These are phyloP conservation scores for Diplolepis rosae DNA, from an alignment of 2,888 invertebrate genomes.

Conservation along the genomic window DNA sequence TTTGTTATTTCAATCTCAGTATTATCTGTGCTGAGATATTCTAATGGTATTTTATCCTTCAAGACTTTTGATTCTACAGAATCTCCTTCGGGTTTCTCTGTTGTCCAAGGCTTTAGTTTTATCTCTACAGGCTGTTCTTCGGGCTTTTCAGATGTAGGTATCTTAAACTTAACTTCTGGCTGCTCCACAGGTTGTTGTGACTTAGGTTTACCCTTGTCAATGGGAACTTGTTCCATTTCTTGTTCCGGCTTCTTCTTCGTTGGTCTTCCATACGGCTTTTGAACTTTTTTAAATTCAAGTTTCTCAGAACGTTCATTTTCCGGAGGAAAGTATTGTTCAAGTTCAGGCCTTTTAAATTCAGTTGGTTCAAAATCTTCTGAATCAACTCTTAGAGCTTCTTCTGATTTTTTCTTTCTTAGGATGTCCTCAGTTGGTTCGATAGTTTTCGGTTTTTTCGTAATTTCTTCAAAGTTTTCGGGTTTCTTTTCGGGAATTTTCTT, in stretches of 20 bases:
- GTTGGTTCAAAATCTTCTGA: slow-evolving; percentile 64
- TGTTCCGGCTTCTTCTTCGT: slow-evolving; percentile 66
- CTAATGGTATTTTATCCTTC: slow-evolving; percentile 37
- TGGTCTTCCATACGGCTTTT: slow-evolving; percentile 60
- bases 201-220: slow-evolving; percentile 71
- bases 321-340: slow-evolving; percentile 67
- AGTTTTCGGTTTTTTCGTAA: slow-evolving; percentile 57
- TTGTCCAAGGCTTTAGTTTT: slow-evolving; percentile 67
- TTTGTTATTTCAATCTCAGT: slow-evolving; percentile 18
- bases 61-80: slow-evolving; percentile 33
- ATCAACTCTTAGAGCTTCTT: slow-evolving; percentile 58
- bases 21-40: not conserved
- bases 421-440: slow-evolving; percentile 58
- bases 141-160: slow-evolving; percentile 63
- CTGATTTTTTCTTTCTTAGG: slow-evolving; percentile 57
- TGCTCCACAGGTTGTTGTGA: slow-evolving; percentile 72
- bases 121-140: slow-evolving; percentile 68
- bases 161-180: slow-evolving; percentile 72
- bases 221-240: slow-evolving; percentile 65
- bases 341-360: slow-evolving; percentile 67
- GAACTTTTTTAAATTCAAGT: slow-evolving; percentile 60
- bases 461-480: slow-evolving; percentile 64
- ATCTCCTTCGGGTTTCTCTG: slow-evolving; percentile 63
- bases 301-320: slow-evolving; percentile 64
- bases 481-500: slow-evolving; percentile 68